A percentile compares a stretch with the other conserved stretches of the same genome.
These are phyloP conservation scores for Agrochola litura DNA, from an alignment of 2,888 invertebrate species.

Conservation along the genomic window DNA sequence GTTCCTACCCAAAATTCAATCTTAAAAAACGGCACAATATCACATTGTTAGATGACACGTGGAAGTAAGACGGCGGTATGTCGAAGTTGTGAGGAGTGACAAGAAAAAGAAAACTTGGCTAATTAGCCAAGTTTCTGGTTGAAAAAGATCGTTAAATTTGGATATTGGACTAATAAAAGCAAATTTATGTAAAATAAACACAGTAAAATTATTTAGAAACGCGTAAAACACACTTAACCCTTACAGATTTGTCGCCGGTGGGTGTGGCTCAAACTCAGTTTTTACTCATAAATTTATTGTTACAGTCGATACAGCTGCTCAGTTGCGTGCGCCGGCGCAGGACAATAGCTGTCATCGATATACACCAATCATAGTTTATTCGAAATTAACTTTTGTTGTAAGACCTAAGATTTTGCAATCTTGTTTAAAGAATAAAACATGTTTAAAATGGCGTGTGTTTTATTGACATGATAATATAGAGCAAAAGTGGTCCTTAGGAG, in stretches of 20 bases:
- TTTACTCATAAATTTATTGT: slow-evolving; percentile 69
- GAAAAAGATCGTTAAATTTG: neutral
- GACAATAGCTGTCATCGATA: slow-evolving; percentile 61
- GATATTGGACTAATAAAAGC: neutral
- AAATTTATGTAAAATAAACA: neutral
- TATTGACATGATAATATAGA: no score
- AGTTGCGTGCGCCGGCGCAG: slow-evolving; percentile 52
- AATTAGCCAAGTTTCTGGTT: no score
- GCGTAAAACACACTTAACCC: slow-evolving; percentile 39
- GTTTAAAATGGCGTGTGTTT: no score
- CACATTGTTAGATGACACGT: no score
- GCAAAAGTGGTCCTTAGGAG: no score
- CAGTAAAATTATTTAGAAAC: neutral
- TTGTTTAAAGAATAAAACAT: no score
- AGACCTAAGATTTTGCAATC: slow-evolving; percentile 7
- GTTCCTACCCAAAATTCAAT: no score
- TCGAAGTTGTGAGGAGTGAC: no score
- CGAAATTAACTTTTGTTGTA: slow-evolving; percentile 32
- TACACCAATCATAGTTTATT: slow-evolving; percentile 57
- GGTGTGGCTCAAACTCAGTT: slow-evolving; percentile 67
- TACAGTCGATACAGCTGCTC: slow-evolving; percentile 62
- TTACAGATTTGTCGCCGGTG: slow-evolving; percentile 61
- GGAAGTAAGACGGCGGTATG: no score
- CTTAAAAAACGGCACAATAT: no score
- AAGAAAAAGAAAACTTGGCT: no score